These are phyloP conservation scores for Antigone vipio DNA, from an alignment of 2,113 vertebrate genomes.

Conservation along the genomic window DNA sequence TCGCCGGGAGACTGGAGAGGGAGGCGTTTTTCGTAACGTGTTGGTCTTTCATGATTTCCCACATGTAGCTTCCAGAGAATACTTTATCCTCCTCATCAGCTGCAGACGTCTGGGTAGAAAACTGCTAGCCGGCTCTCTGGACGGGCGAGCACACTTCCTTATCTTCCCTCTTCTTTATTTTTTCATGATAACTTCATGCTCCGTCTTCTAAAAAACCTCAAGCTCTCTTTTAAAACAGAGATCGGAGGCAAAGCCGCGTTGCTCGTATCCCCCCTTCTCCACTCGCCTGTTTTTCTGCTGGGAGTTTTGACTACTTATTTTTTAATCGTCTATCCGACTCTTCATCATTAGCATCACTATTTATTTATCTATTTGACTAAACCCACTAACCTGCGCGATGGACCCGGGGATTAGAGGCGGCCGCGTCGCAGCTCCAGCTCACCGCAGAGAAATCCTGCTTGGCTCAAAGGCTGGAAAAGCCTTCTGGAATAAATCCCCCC, in stretches of 20 bases:
- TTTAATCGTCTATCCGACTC: not conserved
- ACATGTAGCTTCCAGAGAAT: not conserved
- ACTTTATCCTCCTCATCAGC: not conserved
- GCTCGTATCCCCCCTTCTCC: not conserved
- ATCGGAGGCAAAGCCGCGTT: not conserved
- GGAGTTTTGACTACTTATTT: not conserved
- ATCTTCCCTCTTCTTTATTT: not conserved
- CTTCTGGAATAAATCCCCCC: not conserved
- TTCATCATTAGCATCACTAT: not conserved
- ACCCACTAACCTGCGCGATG: not conserved
- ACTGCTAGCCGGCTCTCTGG: fast-evolving
- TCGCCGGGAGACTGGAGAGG: not conserved
- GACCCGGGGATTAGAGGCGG: not conserved
- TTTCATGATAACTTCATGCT: not conserved
- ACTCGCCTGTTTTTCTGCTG: not conserved
- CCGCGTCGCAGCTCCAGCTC: not conserved
- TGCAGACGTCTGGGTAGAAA: not conserved
- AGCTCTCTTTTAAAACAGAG: not conserved
- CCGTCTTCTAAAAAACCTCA: not conserved
- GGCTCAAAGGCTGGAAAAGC: not conserved
- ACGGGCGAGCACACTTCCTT: too few species aligned
- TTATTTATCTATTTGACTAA: not conserved
- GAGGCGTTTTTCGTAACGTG: not conserved
- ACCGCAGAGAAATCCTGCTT: not conserved
- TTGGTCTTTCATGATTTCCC: not conserved